These are phyloP conservation scores for Eulemur rubriventer DNA, from an alignment of 2,797 vertebrate species.

Conservation along the genomic window DNA sequence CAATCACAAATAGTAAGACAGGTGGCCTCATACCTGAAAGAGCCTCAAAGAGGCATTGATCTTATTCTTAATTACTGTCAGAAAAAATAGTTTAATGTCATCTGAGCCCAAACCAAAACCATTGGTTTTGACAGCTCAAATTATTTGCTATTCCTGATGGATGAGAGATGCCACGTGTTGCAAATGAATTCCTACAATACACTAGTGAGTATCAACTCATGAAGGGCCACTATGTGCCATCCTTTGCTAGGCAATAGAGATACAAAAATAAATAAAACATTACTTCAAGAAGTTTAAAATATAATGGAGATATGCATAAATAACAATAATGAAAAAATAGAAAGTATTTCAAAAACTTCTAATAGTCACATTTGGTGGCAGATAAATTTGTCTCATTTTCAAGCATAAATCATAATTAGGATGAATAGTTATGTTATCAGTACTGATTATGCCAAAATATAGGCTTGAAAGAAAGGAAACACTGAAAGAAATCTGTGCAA, in stretches of 20 bases:
- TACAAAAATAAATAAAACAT: background rate
- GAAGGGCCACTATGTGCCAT: constrained; percentile 40
- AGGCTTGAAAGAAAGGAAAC: constrained; percentile 47
- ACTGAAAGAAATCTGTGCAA: background rate
- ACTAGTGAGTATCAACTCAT: constrained; percentile 48
- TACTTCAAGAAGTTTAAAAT: constrained; percentile 34
- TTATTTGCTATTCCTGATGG: constrained; percentile 37
- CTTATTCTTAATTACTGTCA: background rate
- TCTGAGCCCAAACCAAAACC: background rate
- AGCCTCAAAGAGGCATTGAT: background rate
- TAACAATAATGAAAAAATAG: background rate
- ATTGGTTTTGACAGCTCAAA: background rate
- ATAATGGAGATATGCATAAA: background rate
- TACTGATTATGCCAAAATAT: constrained; percentile 23
- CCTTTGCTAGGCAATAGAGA: background rate
- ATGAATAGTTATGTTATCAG: constrained; percentile 59
- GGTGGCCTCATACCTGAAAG: background rate
- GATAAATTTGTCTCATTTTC: constrained; percentile 68
- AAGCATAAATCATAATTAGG: constrained; percentile 72
- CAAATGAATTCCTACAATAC: constrained; percentile 58
- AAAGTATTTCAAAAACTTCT: constrained; percentile 19
- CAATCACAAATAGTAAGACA: background rate
- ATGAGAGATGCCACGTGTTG: constrained; percentile 34
- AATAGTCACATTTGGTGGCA: constrained; percentile 48
- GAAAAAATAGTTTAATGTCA: background rate